phyloP scores from a whole-genome alignment of 2,888 invertebrate species.

The Patella ulyssiponensis region DNA sequence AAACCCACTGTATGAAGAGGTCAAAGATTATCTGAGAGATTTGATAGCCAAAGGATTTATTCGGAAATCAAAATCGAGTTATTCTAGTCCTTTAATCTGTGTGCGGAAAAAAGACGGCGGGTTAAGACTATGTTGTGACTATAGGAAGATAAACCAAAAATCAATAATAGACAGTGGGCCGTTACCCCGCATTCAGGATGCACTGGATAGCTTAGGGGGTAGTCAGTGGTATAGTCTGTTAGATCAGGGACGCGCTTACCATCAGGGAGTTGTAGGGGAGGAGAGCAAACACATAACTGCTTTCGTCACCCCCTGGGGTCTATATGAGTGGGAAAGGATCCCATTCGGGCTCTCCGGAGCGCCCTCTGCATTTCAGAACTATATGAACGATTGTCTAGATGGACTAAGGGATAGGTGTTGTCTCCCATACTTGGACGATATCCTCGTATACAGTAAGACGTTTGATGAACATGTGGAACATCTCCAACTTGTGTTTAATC shows the following conservation, averaged over 20 bases:
- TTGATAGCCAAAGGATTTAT: not conserved
- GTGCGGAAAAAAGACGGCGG: slow-evolving; percentile 5
- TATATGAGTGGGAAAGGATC: slow-evolving; percentile 31
- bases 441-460: slow-evolving; percentile 19
- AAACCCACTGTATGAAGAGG: slow-evolving; percentile 16
- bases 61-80: not conserved
- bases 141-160: slow-evolving; percentile 12
- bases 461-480: slow-evolving; percentile 14
- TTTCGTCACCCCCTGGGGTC: slow-evolving; percentile 23
- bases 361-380: slow-evolving; percentile 10
- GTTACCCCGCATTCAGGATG: not conserved
- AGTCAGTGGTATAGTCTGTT: slow-evolving; percentile 14
- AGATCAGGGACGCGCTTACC: slow-evolving; percentile 24
- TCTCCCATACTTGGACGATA: slow-evolving; percentile 28
- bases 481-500: slow-evolving; percentile 16
- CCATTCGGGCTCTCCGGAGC: slow-evolving; percentile 23
- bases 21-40: slow-evolving; percentile 17
- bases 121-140: slow-evolving; percentile 19
- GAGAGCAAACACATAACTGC: slow-evolving; percentile 3
- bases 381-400: slow-evolving; percentile 23
- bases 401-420: slow-evolving; percentile 16
- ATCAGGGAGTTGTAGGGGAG: slow-evolving; percentile 19
- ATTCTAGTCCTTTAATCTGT: slow-evolving; percentile 5
- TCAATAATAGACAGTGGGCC: slow-evolving; percentile 3
- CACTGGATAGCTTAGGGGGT: slow-evolving; percentile 8